A percentile compares a stretch with the other conserved stretches of the same genome.
These are phyloP conservation scores for Neogobius melanostomus DNA, from an alignment of 2,113 vertebrate genomes.

Conservation along the genomic window DNA sequence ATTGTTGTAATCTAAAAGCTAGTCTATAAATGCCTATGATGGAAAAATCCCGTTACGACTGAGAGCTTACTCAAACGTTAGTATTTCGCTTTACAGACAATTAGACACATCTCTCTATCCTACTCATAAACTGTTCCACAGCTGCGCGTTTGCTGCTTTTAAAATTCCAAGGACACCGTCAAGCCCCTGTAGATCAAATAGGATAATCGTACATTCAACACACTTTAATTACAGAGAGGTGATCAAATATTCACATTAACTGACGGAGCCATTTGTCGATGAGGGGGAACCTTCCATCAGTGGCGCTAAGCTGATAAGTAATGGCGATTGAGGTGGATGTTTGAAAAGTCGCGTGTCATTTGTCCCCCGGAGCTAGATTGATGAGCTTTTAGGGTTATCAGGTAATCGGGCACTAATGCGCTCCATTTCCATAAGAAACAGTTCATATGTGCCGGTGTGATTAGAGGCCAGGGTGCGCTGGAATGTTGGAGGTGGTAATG, in stretches of 20 bases:
- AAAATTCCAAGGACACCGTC: not conserved
- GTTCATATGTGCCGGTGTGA: constrained; percentile 18
- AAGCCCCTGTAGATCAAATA: constrained; percentile 35
- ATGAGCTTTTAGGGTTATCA: constrained; percentile 41
- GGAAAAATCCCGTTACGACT: too few species aligned
- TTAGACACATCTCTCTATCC: too few species aligned
- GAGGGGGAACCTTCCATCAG: constrained; percentile 72
- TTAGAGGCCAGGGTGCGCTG: constrained; percentile 5
- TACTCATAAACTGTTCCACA: not conserved
- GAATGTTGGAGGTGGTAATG: constrained; percentile 11
- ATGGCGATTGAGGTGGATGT: constrained; percentile 46
- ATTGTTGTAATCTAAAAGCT: too few species aligned
- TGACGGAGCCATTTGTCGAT: constrained; percentile 47
- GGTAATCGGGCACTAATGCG: constrained; percentile 33
- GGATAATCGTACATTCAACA: constrained; percentile 31
- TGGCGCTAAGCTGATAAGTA: constrained; percentile 63
- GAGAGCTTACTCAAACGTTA: too few species aligned
- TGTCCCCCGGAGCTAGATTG: constrained; percentile 65
- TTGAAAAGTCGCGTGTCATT: constrained; percentile 65
- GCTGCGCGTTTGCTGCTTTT: not conserved
- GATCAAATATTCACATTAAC: constrained; percentile 57
- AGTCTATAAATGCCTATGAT: too few species aligned
- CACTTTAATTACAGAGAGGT: constrained; percentile 56
- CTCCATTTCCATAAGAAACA: constrained; percentile 16
- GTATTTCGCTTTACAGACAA: too few species aligned